Evolutionary conservation across 2,797 vertebrate species (phyloP).

Genomic region (Notolabrus celidotus): DNA sequence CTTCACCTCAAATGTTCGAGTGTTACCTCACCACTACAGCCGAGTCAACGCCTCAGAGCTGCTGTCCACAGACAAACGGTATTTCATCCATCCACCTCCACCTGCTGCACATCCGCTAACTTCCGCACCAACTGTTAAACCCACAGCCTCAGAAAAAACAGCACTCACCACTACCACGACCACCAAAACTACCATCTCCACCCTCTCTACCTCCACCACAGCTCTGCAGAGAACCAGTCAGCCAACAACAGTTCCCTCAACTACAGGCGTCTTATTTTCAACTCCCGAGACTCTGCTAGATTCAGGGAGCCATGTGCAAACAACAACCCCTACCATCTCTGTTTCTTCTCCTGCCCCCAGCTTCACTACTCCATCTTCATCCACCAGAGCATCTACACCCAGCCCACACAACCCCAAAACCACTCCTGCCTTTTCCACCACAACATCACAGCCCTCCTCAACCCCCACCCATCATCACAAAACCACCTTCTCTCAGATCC

Average conservation of each 20-base stretch:
- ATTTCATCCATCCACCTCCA: constrained; percentile 73
- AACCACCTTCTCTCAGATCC: constrained; percentile 9
- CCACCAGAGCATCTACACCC: constrained; percentile 12
- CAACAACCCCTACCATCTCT: constrained; percentile 22
- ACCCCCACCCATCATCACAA: not conserved
- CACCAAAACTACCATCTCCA: not conserved
- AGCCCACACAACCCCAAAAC: constrained; percentile 7
- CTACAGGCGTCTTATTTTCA: constrained; percentile 4
- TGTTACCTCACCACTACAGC: constrained; percentile 79
- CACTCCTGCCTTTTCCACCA: constrained; percentile 7
- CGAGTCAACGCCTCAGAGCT: constrained; percentile 79
- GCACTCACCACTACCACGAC: constrained; percentile 2
- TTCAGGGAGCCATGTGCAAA: constrained; percentile 18
- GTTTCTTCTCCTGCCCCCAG: constrained; percentile 11
- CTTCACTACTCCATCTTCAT: constrained; percentile 10
- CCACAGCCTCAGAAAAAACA: constrained; percentile 12
- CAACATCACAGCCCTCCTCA: constrained; percentile 23
- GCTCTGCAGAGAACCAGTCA: constrained; percentile 27
- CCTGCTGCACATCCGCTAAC: constrained; percentile 58
- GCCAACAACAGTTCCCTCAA: constrained; percentile 12
- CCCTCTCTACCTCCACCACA: not conserved
- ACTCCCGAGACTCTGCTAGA: constrained; percentile 12
- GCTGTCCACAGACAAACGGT: constrained; percentile 82
- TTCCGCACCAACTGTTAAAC: constrained; percentile 33
- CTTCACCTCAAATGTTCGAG: constrained; percentile 77